Evolutionary conservation across 2,888 invertebrate genomes (phyloP), one percentile per base, ranked within the genome.

Genomic region (Desoria tigrina): DNA sequence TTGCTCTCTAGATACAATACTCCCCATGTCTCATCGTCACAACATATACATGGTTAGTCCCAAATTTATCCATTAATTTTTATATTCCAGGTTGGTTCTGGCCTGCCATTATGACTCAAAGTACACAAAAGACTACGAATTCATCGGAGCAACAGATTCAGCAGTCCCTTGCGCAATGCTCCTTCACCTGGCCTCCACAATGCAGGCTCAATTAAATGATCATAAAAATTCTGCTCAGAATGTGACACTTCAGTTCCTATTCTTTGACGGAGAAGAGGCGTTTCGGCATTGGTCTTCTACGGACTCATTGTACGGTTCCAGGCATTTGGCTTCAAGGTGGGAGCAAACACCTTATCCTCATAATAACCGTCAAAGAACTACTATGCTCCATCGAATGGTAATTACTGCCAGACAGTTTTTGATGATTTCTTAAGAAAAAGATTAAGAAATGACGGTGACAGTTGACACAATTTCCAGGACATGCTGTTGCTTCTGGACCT

Each of bases 251-350:
- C 94, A 94, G 86, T 85, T 97, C 70, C 82, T 99, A 74, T 99
- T 99, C 83, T 94, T 99, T 78, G 99, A 99, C 78, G 99, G 99
- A 0, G 99, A 99, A 81, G 99, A 99, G 82, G 98, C 99, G 0
- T 97, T 98, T 79, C 79, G 86, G 1, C 80, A 85, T 37, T 99
- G 98, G 98, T 87, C 89, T 0, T 86, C 87, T 0, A 86, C 82
- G 0, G 99, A 99, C 83, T 98, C 97, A 0, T 87, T 97, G 27
- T 99, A 99, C 78, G 99, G 99, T 0, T 89, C 98, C 0, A 84
- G 66, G 63, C 69, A 69, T 66, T 61, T 99, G 65, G 98, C 98
- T 0, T 78, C 84, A 63, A 84, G 85, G 76, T 91, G 92, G 90
- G 84, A 88, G 2, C 79, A 80, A 0, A 82, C 82, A 1, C 74